Percentiles rank a stretch among this genome's conserved stretches.
Evolutionary conservation across 2,113 vertebrate genomes (phyloP).

Genomic region (Tylochromis polylepis): DNA sequence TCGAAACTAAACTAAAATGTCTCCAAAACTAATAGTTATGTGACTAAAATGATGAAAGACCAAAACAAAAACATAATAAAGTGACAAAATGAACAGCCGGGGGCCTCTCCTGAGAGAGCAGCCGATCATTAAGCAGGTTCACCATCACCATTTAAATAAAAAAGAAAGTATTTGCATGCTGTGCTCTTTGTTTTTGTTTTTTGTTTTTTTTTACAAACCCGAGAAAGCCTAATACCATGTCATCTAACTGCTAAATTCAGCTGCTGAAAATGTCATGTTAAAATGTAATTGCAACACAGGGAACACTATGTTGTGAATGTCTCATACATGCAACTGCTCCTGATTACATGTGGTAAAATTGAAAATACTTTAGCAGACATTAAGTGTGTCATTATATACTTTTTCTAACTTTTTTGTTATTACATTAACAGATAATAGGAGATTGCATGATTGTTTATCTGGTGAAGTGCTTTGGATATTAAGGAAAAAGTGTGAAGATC

Average conservation of each 20-base stretch:
- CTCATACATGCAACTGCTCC: background rate
- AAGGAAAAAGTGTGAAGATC: constrained; percentile 23
- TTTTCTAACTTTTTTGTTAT: background rate
- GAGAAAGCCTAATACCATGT: background rate
- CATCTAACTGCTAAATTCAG: background rate
- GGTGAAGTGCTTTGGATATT: background rate
- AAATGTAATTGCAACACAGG: constrained; percentile 21
- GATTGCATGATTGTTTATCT: background rate
- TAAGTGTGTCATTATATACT: background rate
- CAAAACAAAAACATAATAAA: background rate
- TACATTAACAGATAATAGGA: background rate
- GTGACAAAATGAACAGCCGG: background rate
- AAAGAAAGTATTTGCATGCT: background rate
- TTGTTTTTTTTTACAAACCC: background rate
- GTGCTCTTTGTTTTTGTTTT: background rate
- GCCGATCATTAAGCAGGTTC: background rate
- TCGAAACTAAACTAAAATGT: background rate
- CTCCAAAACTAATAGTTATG: background rate
- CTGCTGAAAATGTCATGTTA: constrained; percentile 16
- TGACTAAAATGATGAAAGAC: background rate
- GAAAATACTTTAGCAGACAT: background rate
- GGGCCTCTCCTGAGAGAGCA: background rate
- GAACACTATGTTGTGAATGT: background rate
- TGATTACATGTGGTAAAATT: background rate
- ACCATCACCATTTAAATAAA: background rate